Evolutionary conservation across 2,113 vertebrate species (phyloP).

Genomic region (Balaeniceps rex): DNA sequence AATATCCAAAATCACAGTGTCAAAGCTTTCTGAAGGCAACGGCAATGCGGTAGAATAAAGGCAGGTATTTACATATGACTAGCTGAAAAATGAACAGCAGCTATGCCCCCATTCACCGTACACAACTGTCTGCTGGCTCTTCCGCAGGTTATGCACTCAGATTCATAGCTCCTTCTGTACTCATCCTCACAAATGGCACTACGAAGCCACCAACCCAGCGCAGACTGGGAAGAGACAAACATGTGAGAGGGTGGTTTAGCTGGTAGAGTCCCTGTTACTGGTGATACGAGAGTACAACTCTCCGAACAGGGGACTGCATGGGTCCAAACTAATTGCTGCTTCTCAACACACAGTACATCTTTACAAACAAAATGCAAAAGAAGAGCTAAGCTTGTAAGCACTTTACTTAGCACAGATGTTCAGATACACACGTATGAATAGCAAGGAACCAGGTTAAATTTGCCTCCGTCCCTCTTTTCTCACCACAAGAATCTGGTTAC

Average conservation of each 20-base stretch:
- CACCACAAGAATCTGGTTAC: background rate
- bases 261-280: background rate
- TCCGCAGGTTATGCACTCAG: fast-evolving
- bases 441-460: background rate
- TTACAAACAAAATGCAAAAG: background rate
- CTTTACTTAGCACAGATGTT: background rate
- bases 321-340: background rate
- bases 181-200: background rate
- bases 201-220: background rate
- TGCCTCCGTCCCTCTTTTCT: background rate
- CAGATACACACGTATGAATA: background rate
- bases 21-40: slow-evolving; percentile 75
- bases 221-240: background rate
- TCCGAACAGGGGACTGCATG: background rate
- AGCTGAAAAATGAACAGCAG: background rate
- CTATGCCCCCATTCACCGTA: background rate
- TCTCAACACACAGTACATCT: background rate
- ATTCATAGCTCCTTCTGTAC: background rate
- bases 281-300: background rate
- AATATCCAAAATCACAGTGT: slow-evolving; percentile 85
- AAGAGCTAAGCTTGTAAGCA: background rate
- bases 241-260: fast-evolving
- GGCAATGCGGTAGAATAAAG: slow-evolving; percentile 76
- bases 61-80: background rate
- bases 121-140: background rate